A percentile compares a stretch with the other conserved stretches of the same genome.
phyloP scores from a whole-genome alignment of 2,888 invertebrate genomes.

The Drymonia ruficornis region DNA sequence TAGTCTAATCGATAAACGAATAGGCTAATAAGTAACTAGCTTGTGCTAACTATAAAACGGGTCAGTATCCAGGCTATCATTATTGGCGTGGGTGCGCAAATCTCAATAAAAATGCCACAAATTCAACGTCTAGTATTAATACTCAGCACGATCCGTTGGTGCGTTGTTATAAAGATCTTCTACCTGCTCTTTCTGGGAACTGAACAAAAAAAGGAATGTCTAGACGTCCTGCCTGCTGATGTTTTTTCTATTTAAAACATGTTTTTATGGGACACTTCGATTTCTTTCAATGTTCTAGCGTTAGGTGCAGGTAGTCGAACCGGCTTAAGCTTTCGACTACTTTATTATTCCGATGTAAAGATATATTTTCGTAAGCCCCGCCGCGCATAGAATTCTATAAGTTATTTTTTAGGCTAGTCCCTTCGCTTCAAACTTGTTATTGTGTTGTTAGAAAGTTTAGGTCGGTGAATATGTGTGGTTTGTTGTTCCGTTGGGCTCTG shows the following conservation, averaged over 20 bases:
- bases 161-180: conserved; percentile 56
- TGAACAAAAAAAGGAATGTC: conserved; percentile 70
- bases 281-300: conserved; percentile 70
- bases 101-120: not conserved
- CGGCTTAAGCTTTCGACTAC: conserved; percentile 55
- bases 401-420: conserved; percentile 45
- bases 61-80: no score
- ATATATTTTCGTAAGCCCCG: conserved; percentile 53
- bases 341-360: conserved; percentile 60
- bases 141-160: conserved; percentile 27
- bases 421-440: conserved; percentile 23
- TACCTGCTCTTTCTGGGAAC: conserved; percentile 77
- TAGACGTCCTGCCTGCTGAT: conserved; percentile 80
- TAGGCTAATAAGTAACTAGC: not conserved
- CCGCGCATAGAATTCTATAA: conserved; percentile 39
- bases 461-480: conserved; percentile 12
- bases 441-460: conserved; percentile 23
- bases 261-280: conserved; percentile 72
- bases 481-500: not conserved
- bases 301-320: conserved; percentile 75
- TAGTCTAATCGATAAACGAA: not conserved
- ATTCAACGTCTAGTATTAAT: conserved; percentile 30
- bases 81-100: not conserved
- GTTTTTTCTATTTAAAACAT: conserved; percentile 70
- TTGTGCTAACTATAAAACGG: no score